Evolutionary conservation across 2,797 vertebrate species (phyloP).

Genomic region (Xenops minutus): DNA sequence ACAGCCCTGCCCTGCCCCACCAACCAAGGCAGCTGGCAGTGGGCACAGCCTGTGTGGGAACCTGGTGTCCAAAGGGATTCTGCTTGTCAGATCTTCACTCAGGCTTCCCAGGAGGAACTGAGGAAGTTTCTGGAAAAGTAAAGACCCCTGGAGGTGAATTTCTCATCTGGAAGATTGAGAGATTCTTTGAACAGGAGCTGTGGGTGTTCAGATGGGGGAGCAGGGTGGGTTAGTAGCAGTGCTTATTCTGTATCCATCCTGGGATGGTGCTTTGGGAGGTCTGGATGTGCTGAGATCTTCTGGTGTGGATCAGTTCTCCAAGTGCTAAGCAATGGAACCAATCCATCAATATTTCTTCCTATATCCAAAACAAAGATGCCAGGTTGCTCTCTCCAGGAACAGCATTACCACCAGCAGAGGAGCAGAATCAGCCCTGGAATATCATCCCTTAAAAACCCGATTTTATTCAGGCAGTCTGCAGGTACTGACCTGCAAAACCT

Average conservation of each 20-base stretch:
- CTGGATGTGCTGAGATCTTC: background rate
- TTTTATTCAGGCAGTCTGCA: background rate
- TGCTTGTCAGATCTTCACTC: background rate
- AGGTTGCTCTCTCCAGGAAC: background rate
- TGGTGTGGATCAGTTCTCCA: fast-evolving
- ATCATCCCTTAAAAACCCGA: background rate
- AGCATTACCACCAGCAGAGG: fast-evolving
- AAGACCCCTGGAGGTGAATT: background rate
- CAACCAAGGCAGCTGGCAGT: background rate
- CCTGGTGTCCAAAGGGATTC: background rate
- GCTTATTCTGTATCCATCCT: background rate
- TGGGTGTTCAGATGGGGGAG: fast-evolving
- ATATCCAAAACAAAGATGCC: background rate
- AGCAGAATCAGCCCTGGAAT: background rate
- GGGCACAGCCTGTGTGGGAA: background rate
- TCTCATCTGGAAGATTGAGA: background rate
- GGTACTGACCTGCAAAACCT: background rate
- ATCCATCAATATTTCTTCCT: background rate
- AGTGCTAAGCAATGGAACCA: background rate
- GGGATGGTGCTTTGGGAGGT: background rate
- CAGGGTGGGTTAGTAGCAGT: fast-evolving
- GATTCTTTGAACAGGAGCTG: background rate
- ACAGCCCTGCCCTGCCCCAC: background rate
- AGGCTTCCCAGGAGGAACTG: background rate
- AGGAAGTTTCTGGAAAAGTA: background rate